Base-by-base conservation (phyloP, 2,113 vertebrate species). In the Nymphicus hollandicus region DNA sequence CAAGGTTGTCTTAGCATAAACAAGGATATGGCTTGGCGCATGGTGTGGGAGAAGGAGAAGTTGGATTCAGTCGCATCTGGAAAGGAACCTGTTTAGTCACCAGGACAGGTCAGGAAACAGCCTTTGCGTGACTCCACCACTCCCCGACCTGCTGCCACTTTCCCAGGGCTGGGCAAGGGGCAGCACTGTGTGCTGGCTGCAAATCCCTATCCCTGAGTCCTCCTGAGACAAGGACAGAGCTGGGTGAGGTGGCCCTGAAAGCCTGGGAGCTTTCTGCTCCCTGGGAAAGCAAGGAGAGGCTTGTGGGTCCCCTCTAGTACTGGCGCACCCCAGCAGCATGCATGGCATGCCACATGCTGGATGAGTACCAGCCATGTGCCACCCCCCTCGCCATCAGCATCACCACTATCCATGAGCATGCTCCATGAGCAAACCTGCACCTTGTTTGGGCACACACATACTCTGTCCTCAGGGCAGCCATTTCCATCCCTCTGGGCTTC, bases 361-460 rank as follows among this genome's bases (percentile, higher is more conserved):
- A 18, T 50, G 20, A 74, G 35, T 7, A 6, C 47, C 15, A 13
- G 82, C 16, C 9, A 8, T 0, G 0, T 73, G 65, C 65, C 44
- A 43, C 27, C 44, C 18, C 10, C 31, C 9, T 3, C 2, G 39
- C 68, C 63, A 29, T n/a, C 85, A 60, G 33, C 69, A 37, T 25
- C 0, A 0, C 23, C 28, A 22, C 39, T 20, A 13, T 31, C 4
- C n/a, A n/a, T n/a, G 5, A 72, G 43, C 5, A n/a, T n/a, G n/a
- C 13, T 11, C 18, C 13, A 5, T 4, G 2, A 66, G 43, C 74
- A 88, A 85, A 68, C 31, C 70, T 68, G 83, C n/a, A 18, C 27
- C 43, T 8, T 0, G 0, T 70, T 41, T 41, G 79, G 46, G 29
- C 4, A 18, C 29, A 29, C 0, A 0, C 37, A 22, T 53, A 15